Evolutionary conservation across 2,797 vertebrate species (phyloP).

Genomic region (Pseudochirops corinnae): DNA sequence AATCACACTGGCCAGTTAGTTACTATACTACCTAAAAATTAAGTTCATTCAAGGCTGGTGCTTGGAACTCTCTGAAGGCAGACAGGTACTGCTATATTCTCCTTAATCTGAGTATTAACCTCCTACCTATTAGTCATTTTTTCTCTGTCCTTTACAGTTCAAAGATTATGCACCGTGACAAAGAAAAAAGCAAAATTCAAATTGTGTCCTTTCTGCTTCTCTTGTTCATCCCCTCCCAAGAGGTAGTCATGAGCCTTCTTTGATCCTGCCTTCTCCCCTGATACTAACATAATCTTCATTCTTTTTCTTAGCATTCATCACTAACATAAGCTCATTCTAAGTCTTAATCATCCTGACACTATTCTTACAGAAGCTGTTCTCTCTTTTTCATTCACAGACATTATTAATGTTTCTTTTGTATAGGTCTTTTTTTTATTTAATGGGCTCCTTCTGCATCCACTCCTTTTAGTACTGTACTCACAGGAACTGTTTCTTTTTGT

Average conservation of each 20-base stretch:
- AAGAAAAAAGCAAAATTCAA: not conserved
- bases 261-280: not conserved
- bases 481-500: not conserved
- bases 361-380: not conserved
- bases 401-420: not conserved
- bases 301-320: not conserved
- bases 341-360: not conserved
- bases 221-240: not conserved
- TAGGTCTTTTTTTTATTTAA: not conserved
- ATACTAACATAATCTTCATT: not conserved
- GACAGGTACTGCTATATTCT: not conserved
- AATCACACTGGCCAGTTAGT: not conserved
- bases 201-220: not conserved
- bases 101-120: not conserved
- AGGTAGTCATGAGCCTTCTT: not conserved
- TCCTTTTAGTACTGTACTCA: not conserved
- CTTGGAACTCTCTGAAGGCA: not conserved
- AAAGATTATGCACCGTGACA: not conserved
- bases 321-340: not conserved
- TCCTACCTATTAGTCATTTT: not conserved
- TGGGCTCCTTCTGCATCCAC: not conserved
- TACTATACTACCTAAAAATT: not conserved
- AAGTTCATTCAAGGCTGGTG: not conserved
- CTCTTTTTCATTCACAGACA: not conserved
- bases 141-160: not conserved